Evolutionary conservation across 2,797 vertebrate genomes (phyloP).

Genomic region (Anableps anableps): DNA sequence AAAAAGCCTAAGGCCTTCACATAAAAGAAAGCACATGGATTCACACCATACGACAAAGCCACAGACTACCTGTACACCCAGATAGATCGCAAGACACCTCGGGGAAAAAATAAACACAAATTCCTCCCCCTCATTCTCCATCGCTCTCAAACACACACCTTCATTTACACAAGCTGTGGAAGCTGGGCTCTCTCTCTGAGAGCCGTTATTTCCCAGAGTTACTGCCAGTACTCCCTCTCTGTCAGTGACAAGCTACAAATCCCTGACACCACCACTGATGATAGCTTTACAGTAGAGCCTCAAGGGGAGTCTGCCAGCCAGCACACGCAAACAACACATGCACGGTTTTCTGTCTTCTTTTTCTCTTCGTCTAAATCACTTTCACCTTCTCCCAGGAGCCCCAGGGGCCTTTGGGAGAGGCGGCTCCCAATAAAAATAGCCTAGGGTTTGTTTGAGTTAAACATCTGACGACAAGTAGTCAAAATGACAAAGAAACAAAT

Average conservation of each 20-base stretch:
- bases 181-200: constrained; percentile 63
- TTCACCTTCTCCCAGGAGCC: constrained; percentile 65
- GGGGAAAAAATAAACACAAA: constrained; percentile 66
- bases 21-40: constrained; percentile 66
- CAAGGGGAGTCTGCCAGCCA: constrained; percentile 77
- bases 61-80: constrained; percentile 42
- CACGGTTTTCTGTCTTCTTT: constrained; percentile 37
- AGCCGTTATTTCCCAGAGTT: constrained; percentile 80
- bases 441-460: constrained; percentile 73
- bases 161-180: constrained; percentile 47
- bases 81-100: constrained; percentile 45
- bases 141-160: constrained; percentile 54
- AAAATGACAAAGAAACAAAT: constrained; percentile 58
- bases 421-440: constrained; percentile 64
- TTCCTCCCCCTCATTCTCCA: constrained; percentile 52
- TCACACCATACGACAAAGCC: constrained; percentile 55
- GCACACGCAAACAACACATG: constrained; percentile 69
- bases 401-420: constrained; percentile 65
- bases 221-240: constrained; percentile 71
- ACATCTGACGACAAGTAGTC: constrained; percentile 67
- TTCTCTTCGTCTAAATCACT: constrained; percentile 28
- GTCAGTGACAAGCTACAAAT: constrained; percentile 85
- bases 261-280: constrained; percentile 84
- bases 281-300: constrained; percentile 82
- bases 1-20: constrained; percentile 62